Percentiles rank a stretch among this genome's conserved stretches.
Conservation (phyloP, 2,888 invertebrate species). For the Idaea straminata region DNA sequence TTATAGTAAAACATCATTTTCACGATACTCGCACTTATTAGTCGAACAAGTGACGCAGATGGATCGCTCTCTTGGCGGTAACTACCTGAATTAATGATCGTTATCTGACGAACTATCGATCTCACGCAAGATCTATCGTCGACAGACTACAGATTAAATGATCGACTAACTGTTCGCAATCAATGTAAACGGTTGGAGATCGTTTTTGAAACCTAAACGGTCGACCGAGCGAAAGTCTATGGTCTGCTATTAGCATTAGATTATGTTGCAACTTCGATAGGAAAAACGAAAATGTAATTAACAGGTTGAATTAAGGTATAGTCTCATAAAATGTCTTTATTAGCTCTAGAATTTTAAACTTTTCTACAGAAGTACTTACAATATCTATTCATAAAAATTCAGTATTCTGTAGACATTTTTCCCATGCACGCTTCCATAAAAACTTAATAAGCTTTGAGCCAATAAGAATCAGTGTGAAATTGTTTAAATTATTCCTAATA, state of each 20-base stretch:
- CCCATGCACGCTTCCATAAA: no score
- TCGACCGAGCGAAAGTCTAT: no score
- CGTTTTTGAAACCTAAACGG: no score
- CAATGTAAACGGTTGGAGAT: no score
- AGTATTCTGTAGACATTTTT: no score
- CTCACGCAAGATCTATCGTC: constrained; percentile 48
- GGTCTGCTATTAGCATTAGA: constrained; percentile 46
- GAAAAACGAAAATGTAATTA: constrained; percentile 23
- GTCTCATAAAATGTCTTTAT: constrained; percentile 13
- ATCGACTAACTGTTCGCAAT: no score
- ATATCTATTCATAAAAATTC: no score
- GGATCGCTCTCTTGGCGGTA: constrained; percentile 35
- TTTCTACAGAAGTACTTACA: no score
- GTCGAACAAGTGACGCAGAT: constrained; percentile 32
- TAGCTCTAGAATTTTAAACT: no score
- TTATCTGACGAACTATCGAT: constrained; percentile 45
- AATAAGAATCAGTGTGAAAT: constrained; percentile 20
- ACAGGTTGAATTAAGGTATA: constrained; percentile 21
- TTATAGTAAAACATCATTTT: constrained; percentile 12
- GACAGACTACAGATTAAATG: constrained; percentile 1
- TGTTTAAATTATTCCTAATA: constrained; percentile 15
- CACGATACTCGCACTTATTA: constrained; percentile 8
- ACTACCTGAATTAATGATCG: constrained; percentile 49
- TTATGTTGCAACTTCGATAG: constrained; percentile 38
- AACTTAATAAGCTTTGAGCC: no score